Conservation (phyloP, 2,113 vertebrate genomes). For the Trogon surrucura region DNA sequence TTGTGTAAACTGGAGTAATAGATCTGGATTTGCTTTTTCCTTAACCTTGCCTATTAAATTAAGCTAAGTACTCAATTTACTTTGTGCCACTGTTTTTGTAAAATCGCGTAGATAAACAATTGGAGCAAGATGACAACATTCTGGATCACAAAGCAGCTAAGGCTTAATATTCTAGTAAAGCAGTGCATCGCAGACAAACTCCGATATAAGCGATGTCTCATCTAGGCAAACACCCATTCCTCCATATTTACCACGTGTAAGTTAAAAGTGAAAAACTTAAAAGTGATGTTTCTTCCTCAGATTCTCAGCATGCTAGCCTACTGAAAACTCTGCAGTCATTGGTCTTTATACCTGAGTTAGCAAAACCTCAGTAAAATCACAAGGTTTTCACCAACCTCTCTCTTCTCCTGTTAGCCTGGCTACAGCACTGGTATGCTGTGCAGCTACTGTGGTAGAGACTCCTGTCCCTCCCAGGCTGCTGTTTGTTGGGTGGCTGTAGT, state of each 20-base stretch:
- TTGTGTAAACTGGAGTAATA: background rate
- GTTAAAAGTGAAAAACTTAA: background rate
- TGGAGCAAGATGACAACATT: background rate
- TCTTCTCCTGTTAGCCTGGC: background rate
- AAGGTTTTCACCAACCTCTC: background rate
- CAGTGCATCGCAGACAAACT: background rate
- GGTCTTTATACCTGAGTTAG: background rate
- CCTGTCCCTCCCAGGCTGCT: background rate
- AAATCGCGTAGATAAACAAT: background rate
- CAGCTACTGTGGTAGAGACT: background rate
- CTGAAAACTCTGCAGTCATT: background rate
- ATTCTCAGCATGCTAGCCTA: background rate
- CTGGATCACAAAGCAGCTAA: background rate
- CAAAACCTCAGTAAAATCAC: background rate
- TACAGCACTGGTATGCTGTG: rapidly evolving
- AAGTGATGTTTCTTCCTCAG: background rate
- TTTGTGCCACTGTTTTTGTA: background rate
- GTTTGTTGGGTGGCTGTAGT: too few species aligned
- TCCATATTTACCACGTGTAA: background rate
- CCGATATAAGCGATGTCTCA: background rate
- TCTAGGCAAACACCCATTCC: background rate
- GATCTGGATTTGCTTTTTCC: background rate
- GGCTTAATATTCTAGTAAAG: background rate
- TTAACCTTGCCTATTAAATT: background rate
- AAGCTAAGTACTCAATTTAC: background rate